Conservation (phyloP, 2,797 vertebrate species). For the Parotocinclus haroldoi region DNA sequence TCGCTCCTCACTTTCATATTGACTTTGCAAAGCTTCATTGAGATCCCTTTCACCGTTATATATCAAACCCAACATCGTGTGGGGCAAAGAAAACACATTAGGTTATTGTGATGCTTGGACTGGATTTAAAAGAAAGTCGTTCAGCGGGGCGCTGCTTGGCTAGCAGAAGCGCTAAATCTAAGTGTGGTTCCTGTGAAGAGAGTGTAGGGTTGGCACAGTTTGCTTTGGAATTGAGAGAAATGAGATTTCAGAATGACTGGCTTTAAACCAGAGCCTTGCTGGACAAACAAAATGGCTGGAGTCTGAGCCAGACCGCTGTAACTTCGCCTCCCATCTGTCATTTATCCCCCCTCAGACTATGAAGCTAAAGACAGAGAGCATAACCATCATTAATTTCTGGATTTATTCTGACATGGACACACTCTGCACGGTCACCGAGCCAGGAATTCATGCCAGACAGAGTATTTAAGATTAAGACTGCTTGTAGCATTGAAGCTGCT, state of each 20-base stretch:
- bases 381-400: too few species aligned
- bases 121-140: conserved; percentile 21
- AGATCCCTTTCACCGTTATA: conserved; percentile 36
- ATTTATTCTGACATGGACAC: too few species aligned
- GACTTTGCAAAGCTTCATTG: conserved; percentile 42
- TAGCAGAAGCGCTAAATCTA: conserved; percentile 25
- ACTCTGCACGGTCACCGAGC: too few species aligned
- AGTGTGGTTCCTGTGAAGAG: not conserved
- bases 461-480: too few species aligned
- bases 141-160: conserved; percentile 33
- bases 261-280: conserved; percentile 46
- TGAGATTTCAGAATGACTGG: conserved; percentile 47
- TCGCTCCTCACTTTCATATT: conserved; percentile 37
- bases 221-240: conserved; percentile 31
- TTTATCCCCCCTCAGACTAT: too few species aligned
- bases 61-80: conserved; percentile 21
- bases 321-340: too few species aligned
- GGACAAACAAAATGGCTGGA: conserved; percentile 34
- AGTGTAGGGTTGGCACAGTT: conserved; percentile 20
- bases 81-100: conserved; percentile 34
- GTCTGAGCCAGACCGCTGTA: too few species aligned
- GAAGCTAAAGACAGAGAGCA: too few species aligned
- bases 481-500: too few species aligned
- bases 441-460: too few species aligned
- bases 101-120: conserved; percentile 7